Evolutionary conservation across 2,888 invertebrate genomes (phyloP), one percentile per base, ranked within the genome.

Genomic region (Chalcis sispes): DNA sequence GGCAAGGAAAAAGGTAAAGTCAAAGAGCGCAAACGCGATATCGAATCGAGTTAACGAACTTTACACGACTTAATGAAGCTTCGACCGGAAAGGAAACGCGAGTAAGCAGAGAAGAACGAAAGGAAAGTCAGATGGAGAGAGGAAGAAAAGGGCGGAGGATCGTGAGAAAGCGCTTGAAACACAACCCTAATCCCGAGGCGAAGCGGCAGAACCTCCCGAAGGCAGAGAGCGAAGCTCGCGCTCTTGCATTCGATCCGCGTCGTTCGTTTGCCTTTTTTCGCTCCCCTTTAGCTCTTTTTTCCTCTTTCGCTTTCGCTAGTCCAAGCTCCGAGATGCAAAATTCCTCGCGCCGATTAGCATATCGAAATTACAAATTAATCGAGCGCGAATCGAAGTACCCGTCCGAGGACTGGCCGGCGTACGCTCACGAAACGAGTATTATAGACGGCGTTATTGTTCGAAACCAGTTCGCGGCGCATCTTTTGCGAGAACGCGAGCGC

Each of bases 311-410:
- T 50, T 36, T 64, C 36, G 42, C 23, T 42, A 46, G 13, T n/a
- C 5, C 27, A 1, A 23, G 54, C 36, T 46, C 50, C 13, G 29
- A 13, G 20, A 42, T 7, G 23, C 8, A 69, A 58, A n/a, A 2
- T 10, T 58, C 27, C 0, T 20, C 15, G 50, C 32, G 32, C 75
- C 75, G 78, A 82, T 85, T 84, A 84, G 86, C 88, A 86, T 88
- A 88, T 88, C 86, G 86, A 88, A 87, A 88, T 88, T 86, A 82
- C 84, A 80, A 87, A 85, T 85, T 87, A 87, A 88, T 88, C 87
- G 85, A 84, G 84, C 84, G 84, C 85, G 84, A 18, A 88, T 88
- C 87, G 85, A 85, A 84, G 78, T 72, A 66, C 48, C 40, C 74
- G 74, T 65, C 72, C 56, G 46, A 64, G 50, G 61, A 77, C 72